Evolutionary conservation across 2,797 vertebrate species (phyloP).

Genomic region (Myotis myotis): DNA sequence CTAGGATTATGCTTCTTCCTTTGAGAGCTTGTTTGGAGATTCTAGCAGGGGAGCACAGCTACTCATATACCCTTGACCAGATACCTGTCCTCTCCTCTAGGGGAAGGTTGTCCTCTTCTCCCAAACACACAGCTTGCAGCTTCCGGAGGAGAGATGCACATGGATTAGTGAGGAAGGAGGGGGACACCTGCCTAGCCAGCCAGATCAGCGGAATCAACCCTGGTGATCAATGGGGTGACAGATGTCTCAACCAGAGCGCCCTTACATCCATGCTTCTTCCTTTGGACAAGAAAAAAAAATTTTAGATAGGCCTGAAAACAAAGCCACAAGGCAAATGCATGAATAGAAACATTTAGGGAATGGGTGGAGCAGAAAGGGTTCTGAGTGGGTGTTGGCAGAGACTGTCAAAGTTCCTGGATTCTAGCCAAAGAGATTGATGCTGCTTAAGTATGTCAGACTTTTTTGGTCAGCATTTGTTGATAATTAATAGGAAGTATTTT

Average conservation of each 20-base stretch:
- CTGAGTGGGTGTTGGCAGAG: constrained; percentile 64
- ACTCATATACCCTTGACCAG: too few relatives aligned
- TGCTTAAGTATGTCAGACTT: neutral
- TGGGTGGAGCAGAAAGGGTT: constrained; percentile 63
- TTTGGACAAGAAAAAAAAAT: constrained; percentile 13
- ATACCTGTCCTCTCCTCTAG: too few relatives aligned
- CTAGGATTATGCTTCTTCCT: constrained; percentile 51
- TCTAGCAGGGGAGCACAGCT: too few relatives aligned
- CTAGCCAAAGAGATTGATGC: constrained; percentile 34
- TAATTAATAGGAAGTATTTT: constrained; percentile 55
- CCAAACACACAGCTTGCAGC: too few relatives aligned
- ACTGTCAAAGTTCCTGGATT: constrained; percentile 61
- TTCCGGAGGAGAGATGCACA: too few relatives aligned
- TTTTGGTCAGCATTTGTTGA: constrained; percentile 34
- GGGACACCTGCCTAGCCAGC: too few relatives aligned
- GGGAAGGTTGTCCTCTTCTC: too few relatives aligned
- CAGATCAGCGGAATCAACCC: too few relatives aligned
- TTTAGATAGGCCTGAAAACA: constrained; percentile 65
- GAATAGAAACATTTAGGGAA: constrained; percentile 70
- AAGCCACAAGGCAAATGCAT: constrained; percentile 52
- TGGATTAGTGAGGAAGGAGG: too few relatives aligned
- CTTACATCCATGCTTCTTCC: too few relatives aligned
- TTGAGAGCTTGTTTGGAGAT: neutral
- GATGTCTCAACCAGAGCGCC: too few relatives aligned
- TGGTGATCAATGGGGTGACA: too few relatives aligned